phyloP scores from a whole-genome alignment of 2,888 invertebrate species.

The Steinernema scapterisci region DNA sequence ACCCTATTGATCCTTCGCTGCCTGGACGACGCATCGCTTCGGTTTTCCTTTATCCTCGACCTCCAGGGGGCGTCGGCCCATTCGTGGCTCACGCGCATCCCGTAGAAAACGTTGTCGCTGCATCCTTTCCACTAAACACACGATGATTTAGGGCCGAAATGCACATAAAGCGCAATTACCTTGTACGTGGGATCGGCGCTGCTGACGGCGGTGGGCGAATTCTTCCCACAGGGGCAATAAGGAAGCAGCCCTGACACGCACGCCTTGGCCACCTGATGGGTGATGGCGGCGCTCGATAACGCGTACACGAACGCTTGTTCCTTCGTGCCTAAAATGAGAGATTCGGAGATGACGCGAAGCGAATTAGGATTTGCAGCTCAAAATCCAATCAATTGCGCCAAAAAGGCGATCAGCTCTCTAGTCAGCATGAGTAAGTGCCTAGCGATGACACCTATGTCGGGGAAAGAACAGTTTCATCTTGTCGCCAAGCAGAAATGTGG shows the following conservation, averaged over 20 bases:
- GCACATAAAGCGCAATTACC: conserved; percentile 24
- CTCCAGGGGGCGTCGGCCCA: conserved; percentile 74
- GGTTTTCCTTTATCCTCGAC: neutral
- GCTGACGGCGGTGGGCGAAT: conserved; percentile 33
- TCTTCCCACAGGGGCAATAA: conserved; percentile 78
- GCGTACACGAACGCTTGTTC: conserved; percentile 86
- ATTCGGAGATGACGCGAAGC: no score
- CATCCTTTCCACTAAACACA: conserved; percentile 81
- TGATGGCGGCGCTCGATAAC: conserved; percentile 79
- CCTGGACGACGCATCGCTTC: neutral
- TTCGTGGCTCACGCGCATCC: conserved; percentile 76
- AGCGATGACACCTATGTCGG: conserved; percentile 37
- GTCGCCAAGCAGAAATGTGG: neutral
- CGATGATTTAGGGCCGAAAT: neutral
- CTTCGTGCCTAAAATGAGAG: conserved; percentile 75
- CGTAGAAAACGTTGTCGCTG: conserved; percentile 80
- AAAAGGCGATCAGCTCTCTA: conserved; percentile 28
- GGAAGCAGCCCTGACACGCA: conserved; percentile 79
- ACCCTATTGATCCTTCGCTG: conserved; percentile 18
- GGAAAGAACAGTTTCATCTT: conserved; percentile 41
- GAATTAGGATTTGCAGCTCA: no score
- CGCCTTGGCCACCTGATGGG: conserved; percentile 79
- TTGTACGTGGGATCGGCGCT: conserved; percentile 37
- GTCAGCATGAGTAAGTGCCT: conserved; percentile 33
- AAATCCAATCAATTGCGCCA: no score